phyloP scores from a whole-genome alignment of 37 sponge, comb jelly and placozoan species.

The Amphimedon queenslandica region DNA sequence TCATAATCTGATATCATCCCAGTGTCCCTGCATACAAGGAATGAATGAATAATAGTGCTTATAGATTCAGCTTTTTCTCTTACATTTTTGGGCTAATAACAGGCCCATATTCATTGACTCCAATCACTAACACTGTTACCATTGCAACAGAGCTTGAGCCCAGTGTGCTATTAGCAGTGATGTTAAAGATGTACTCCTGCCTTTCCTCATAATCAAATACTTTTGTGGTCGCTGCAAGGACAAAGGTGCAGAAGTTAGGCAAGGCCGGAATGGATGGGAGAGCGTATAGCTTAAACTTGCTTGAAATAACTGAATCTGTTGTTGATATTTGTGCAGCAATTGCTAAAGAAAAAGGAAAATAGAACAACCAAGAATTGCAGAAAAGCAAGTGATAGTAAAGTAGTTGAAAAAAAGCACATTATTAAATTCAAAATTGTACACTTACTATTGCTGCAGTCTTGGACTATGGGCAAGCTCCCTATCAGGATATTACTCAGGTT shows the following conservation, averaged over 20 bases:
- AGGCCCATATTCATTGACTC: conserved; percentile 45
- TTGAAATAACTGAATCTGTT: too few relatives aligned
- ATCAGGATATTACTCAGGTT: too few relatives aligned
- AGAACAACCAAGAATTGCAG: not conserved
- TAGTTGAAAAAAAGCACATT: not conserved
- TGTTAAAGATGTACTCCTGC: not conserved
- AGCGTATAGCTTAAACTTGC: too few relatives aligned
- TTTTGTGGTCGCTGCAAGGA: not conserved
- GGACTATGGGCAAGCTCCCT: too few relatives aligned
- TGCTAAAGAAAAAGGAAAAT: too few relatives aligned
- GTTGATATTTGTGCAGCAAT: too few relatives aligned
- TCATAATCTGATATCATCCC: not conserved
- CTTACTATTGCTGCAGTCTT: not conserved
- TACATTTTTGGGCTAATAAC: too few relatives aligned
- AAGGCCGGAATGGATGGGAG: too few relatives aligned
- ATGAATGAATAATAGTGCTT: not conserved
- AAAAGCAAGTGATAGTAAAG: not conserved
- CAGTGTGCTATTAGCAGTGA: conserved; percentile 15
- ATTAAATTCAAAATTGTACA: not conserved
- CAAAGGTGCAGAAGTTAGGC: not conserved
- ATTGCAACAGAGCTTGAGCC: conserved; percentile 15
- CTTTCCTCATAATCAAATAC: conserved; percentile 23
- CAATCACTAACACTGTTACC: conserved; percentile 16
- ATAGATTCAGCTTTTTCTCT: too few relatives aligned
- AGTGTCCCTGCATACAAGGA: not conserved